Evolutionary conservation across 2,797 vertebrate genomes (phyloP).

Genomic region (Tapera naevia): DNA sequence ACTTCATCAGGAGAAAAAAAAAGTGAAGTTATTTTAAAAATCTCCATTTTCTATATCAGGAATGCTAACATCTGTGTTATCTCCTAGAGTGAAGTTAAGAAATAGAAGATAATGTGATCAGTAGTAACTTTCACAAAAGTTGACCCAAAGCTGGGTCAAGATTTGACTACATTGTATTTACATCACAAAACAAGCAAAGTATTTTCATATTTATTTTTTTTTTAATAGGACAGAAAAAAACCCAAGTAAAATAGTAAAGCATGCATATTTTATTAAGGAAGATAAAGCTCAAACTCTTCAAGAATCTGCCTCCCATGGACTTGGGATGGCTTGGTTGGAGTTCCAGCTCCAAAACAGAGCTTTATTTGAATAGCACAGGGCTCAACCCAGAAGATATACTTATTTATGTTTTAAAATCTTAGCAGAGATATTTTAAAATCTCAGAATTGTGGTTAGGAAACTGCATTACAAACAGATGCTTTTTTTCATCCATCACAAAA

Average conservation of each 20-base stretch:
- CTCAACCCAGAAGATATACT: neutral
- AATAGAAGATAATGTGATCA: neutral
- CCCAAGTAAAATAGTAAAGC: rapidly evolving
- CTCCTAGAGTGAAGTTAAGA: neutral
- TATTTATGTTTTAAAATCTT: neutral
- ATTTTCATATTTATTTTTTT: neutral
- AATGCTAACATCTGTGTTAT: neutral
- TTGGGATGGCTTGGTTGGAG: neutral
- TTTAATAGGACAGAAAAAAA: neutral
- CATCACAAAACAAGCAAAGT: neutral
- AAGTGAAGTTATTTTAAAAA: neutral
- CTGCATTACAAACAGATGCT: neutral
- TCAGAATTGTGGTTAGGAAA: rapidly evolving
- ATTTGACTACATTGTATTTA: neutral
- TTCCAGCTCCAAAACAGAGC: neutral
- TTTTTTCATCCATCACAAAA: neutral
- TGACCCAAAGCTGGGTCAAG: neutral
- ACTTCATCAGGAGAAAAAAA: neutral
- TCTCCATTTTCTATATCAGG: neutral
- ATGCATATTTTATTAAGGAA: neutral
- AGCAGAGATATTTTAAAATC: neutral
- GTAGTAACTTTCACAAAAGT: neutral
- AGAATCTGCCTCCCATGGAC: neutral
- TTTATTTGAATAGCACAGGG: neutral
- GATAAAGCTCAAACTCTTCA: neutral